Base-by-base conservation (phyloP, 2,797 vertebrate species). In the Helarctos malayanus region DNA sequence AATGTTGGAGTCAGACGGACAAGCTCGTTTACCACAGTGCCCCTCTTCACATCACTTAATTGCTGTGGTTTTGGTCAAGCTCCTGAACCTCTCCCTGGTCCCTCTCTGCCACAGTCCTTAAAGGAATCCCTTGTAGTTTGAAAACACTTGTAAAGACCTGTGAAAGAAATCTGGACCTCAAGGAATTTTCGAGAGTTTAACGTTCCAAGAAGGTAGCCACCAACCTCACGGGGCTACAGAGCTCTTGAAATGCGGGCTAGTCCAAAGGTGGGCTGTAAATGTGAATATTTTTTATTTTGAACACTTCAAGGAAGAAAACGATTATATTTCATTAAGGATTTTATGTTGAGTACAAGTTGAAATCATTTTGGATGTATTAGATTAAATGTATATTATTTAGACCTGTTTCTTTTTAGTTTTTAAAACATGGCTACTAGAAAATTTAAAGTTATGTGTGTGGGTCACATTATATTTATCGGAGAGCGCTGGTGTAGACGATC, bases 261-360 rank as follows among this genome's bases (percentile, higher is more conserved):
- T 57, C 38, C 7, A 29, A 80, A 79, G 47, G 73, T 68, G 52
- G 89, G n/a, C 52, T 89, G 0, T 52, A 61, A 91, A 38, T 52
- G 5, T 65, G 57, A 80, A 47, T 47, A 52, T 4, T 10, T 14
- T 87, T 19, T n/a, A 2, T 75, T 92, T 94, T 82, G 27, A 92
- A 52, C 21, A 76, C 12, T 81, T 92, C 4, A n/a, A 49, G 49
- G 89, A 91, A 80, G 65, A 41, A 86, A 91, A 89, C 83, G 49
- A 54, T 59, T 47, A 49, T 78, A 41, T 86, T 23, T 89, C 41
- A 45, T 12, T 84, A 76, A 59, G n/a, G 19, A 69, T 86, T 84
- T 52, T 4, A 80, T 96, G 79, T 52, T 91, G 41, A 71, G 80
- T 94, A 35, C 2, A 92, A 84, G 68, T 92, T 83, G 49, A 76